Evolutionary conservation across 2,113 vertebrate species (phyloP), one percentile per base, ranked within the genome.

Genomic region (Mionectes macconnelli): DNA sequence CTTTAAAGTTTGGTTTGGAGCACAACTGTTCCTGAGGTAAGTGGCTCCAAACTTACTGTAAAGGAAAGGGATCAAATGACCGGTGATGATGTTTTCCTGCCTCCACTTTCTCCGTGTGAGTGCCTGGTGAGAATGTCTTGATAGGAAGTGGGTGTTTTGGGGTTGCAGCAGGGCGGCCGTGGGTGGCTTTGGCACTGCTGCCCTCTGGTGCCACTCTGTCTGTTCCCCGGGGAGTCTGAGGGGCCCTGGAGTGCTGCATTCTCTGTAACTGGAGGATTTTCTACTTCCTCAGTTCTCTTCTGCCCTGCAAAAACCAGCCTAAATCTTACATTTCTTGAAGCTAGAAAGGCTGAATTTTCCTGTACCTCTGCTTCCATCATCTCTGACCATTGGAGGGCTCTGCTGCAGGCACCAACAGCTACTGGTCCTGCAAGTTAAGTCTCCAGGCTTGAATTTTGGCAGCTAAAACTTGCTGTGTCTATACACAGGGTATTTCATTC

Each of bases 111-210:
- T 73, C 4, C 1, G 10, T 19, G 6, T 2, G 16, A 57, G 42
- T 59, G 16, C 37, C 37, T 66, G 11, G 20, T 63, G 78, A 40
- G 70, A 24, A 12, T 30, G 15, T 16, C 33, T 33, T 50, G 44
- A 4, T 2, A 1, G 52, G 67, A 70, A 1, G 33, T 6, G 53
- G 21, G 28, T 33, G 9, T 76, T 49, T 27, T 44, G 3, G 24
- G 35, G 55, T 33, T 64, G 74, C 28, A 42, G 84, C 39, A 28
- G 64, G 57, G 44, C 8, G 25, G 18, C 0, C 0, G 20, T 42
- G 74, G 84, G 87, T 94, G 84, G 47, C 91, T 95, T 96, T 95
- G 89, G 85, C 80, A 42, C 89, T 96, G 93, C 96, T 97, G 96
- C 95, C 92, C 94, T 95, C 93, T 95, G 95, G 49, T 85, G 93